Base-by-base conservation (phyloP, 2,113 vertebrate genomes). In the Petroica traversi region DNA sequence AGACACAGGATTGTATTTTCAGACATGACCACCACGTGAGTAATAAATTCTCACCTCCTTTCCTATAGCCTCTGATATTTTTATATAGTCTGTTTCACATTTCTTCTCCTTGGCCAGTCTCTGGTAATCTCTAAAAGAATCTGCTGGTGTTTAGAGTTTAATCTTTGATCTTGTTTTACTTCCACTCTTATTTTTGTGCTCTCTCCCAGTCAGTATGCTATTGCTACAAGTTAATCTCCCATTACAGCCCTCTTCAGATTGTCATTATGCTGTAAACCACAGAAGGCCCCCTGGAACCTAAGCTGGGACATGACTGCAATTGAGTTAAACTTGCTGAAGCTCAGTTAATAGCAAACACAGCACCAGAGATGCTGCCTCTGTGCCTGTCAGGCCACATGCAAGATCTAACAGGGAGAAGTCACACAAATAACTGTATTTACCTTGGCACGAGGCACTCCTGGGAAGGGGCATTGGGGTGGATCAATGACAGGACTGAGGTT, bases 391-490 rank as follows among this genome's bases (percentile, higher is more conserved):
- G 36, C 14, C 2, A 0, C 10, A 1, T 12, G 33, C 9, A 40
- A 62, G 41, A 62, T 20, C 41, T 31, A 83, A 62, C 55, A 83
- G 82, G 4, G 7, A 90, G 79, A 90, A 93, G 66, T 33, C 75
- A 88, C 67, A 88, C 81, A 92, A 91, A 92, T 77, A 52, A 71
- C 55, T 59, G 67, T 92, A 71, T 93, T 97, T 93, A 93, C 82
- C 46, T 88, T 83, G 71, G 59, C 58, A 76, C 0, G 0, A 85
- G 61, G 58, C 66, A 49, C 81, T 73, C 5, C 2, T 5, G 23
- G 85, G 54, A 88, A 77, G 88, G 85, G 89, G 38, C 81, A 33
- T 33, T 74, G 63, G 23, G 75, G 67, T 76, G 78, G 63, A 93
- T 95, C 81, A 77, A 43, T 85, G 85, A 67, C 62, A 79, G 40